phyloP scores from a whole-genome alignment of 2,113 vertebrate species.

The Rhinoderma darwinii region DNA sequence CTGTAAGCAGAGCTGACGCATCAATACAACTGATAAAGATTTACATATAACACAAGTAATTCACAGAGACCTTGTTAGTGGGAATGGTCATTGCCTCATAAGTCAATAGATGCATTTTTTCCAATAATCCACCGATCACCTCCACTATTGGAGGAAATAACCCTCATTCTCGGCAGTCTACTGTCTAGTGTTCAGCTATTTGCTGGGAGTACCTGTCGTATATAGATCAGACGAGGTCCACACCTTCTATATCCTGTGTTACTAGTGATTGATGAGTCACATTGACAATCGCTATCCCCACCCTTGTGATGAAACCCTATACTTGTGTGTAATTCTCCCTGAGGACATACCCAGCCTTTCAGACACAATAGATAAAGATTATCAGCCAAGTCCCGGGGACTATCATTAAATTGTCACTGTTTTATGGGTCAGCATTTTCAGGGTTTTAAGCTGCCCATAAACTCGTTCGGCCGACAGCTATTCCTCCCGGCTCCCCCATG shows the following conservation, averaged over 20 bases:
- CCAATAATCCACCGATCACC: not conserved
- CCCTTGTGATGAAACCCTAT: conserved; percentile 30
- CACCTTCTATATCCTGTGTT: conserved; percentile 41
- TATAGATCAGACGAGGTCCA: conserved; percentile 21
- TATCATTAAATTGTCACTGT: conserved; percentile 48
- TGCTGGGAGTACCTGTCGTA: not conserved
- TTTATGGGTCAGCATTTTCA: conserved; percentile 18
- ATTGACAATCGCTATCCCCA: conserved; percentile 35
- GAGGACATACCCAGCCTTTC: conserved; percentile 50
- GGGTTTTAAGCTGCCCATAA: no score
- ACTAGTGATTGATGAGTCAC: conserved; percentile 35
- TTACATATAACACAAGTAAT: no score
- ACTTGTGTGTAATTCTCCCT: conserved; percentile 17
- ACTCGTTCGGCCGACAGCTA: no score
- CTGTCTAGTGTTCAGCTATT: not conserved
- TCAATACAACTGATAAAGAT: no score
- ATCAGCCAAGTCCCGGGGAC: conserved; percentile 19
- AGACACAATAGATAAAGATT: conserved; percentile 51
- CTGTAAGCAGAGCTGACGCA: no score
- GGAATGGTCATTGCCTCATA: no score
- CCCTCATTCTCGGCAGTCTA: not conserved
- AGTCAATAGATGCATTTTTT: no score
- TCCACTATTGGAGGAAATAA: no score
- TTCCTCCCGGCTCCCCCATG: no score
- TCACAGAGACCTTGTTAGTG: no score